A percentile compares a stretch with the other conserved stretches of the same genome.
phyloP scores from a whole-genome alignment of 2,113 vertebrate species.

The western clawed frog (Xenopus tropicalis) region UCB_Xtro_10.0 CM004448.2:67830001-67830500 shows the following conservation, averaged over 20 bases:
- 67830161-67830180: constrained; percentile 65
- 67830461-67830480: constrained; percentile 38
- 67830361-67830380: constrained; percentile 45
- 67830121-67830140: constrained; percentile 71
- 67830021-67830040: constrained; percentile 40
- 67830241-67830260: constrained; percentile 58
- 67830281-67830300: constrained; percentile 57
- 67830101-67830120: constrained; percentile 65
- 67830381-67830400: constrained; percentile 23
- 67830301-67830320: constrained; percentile 56
- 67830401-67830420: constrained; percentile 35
- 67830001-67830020: constrained; percentile 49
- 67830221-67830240: constrained; percentile 59
- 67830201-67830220: constrained; percentile 70
- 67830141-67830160: constrained; percentile 69
- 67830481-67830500: constrained; percentile 43
- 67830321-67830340: constrained; percentile 57
- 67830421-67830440: constrained; percentile 39
- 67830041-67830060: constrained; percentile 56
- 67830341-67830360: constrained; percentile 48
- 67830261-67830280: constrained; percentile 59
- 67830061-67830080: constrained; percentile 52
- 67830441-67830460: constrained; percentile 38
- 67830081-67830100: constrained; percentile 30
- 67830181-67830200: constrained; percentile 62